These are phyloP conservation scores for Rhamphomyia laevipes DNA, from an alignment of 2,888 invertebrate genomes.

Conservation along the genomic window DNA sequence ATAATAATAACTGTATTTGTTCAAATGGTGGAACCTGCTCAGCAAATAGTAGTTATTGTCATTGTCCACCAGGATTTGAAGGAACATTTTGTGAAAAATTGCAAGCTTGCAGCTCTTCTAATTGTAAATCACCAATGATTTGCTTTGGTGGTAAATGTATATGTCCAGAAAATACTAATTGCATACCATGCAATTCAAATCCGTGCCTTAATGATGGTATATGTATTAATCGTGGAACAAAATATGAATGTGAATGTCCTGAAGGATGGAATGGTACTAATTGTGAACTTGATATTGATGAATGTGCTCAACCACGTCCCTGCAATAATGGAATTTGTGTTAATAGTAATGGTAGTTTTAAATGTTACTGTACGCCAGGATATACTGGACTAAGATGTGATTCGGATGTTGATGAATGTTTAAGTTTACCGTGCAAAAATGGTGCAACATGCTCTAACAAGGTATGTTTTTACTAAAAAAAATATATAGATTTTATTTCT, in stretches of 20 bases:
- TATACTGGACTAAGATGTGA: constrained; percentile 76
- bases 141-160: constrained; percentile 33
- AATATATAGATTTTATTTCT: neutral
- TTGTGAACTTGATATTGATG: constrained; percentile 60
- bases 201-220: constrained; percentile 55
- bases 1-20: constrained; percentile 32
- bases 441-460: constrained; percentile 71
- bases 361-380: constrained; percentile 80
- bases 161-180: constrained; percentile 34
- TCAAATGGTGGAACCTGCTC: constrained; percentile 36
- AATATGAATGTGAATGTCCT: constrained; percentile 47
- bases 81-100: constrained; percentile 33
- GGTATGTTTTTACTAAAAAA: constrained; percentile 21
- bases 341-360: constrained; percentile 63
- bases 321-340: constrained; percentile 77
- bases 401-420: constrained; percentile 77
- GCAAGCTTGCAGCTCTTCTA: constrained; percentile 28
- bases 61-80: constrained; percentile 32
- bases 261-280: constrained; percentile 46
- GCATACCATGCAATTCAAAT: constrained; percentile 44
- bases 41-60: constrained; percentile 32
- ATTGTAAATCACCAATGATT: constrained; percentile 35
- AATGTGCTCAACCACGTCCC: constrained; percentile 50
- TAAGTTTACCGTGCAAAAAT: constrained; percentile 73
- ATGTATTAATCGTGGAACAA: constrained; percentile 46